Evolutionary conservation across 1,140 invertebrate genomes (phyloP), one percentile per base, ranked within the genome.

Genomic region (Chlorops oryzae): DNA sequence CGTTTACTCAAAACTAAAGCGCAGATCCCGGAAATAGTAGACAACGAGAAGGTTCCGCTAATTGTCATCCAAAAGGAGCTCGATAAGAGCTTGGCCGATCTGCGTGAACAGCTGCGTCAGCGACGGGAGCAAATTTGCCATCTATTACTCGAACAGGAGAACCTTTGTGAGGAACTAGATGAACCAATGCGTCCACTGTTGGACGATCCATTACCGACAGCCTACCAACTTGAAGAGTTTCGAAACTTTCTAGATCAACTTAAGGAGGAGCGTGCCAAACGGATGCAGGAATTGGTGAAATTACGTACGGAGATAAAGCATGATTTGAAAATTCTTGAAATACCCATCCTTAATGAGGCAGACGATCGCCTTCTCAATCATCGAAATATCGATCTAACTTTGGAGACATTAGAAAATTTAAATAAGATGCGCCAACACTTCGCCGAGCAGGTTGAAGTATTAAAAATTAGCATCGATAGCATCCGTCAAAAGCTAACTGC

Each of bases 401-500:
- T 56, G 1, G 52, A 66, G 23, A 47, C 59, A 4, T 47, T 56
- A 18, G 39, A 47, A 15, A 12, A 38, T 5, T 25, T 55, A 1
- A 55, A 27, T 3, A 10, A 34, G 3, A 50, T 55, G 53, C 44
- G 47, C 13, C 38, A 54, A 22, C 23, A 18, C 9, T 54, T 39
- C 25, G 47, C 42, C 12, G 17, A 63, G 12, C 58, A 72, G 47
- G 52, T 70, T 1, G 46, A 70, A 5, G 50, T 65, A n/a, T 55
- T 66, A 5, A 70, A 65, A 24, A 54, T 63, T 13, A 59, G 70
- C 48, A 68, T 75, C 13, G 52, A 64, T 13, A 61, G 72, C 15
- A 71, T 78, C 56, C 72, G 75, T 43, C 63, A 75, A 12, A 74
- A 75, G 50, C 50, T 86, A 4, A 59, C 71, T 12, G 54, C 61